Evolutionary conservation across 2,797 vertebrate species (phyloP).

Genomic region (Jordanella pulchra): DNA sequence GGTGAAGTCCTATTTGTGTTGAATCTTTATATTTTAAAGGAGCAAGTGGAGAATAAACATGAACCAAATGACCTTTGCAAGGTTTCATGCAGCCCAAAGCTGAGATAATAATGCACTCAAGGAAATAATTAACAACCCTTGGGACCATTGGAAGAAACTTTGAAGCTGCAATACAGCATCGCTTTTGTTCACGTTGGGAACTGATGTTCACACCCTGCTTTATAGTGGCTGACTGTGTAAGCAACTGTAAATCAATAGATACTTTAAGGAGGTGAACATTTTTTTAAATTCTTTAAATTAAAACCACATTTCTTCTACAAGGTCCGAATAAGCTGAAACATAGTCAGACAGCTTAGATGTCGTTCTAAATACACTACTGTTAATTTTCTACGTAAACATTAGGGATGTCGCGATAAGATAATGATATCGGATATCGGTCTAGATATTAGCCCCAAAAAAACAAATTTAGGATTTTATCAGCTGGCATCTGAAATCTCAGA

Average conservation of each 20-base stretch:
- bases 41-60: slow-evolving; percentile 41
- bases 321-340: background rate
- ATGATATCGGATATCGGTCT: too few species aligned
- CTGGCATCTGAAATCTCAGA: too few species aligned
- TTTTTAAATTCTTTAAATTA: background rate
- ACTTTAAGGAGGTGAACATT: background rate
- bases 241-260: background rate
- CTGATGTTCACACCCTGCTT: slow-evolving; percentile 3
- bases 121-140: slow-evolving; percentile 25
- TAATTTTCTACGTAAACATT: too few species aligned
- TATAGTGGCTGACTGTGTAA: background rate
- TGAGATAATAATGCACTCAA: slow-evolving; percentile 33
- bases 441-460: too few species aligned
- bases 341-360: background rate
- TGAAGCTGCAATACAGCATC: background rate
- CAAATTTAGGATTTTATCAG: too few species aligned
- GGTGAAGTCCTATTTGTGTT: slow-evolving; percentile 41
- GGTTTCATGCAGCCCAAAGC: slow-evolving; percentile 28
- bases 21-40: slow-evolving; percentile 36
- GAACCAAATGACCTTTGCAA: slow-evolving; percentile 48
- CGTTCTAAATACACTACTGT: background rate
- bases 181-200: slow-evolving; percentile 19
- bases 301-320: background rate
- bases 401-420: too few species aligned
- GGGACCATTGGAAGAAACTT: slow-evolving; percentile 27